These are phyloP conservation scores for Danio tinwini DNA, from an alignment of 2,797 vertebrate genomes.

Conservation along the genomic window DNA sequence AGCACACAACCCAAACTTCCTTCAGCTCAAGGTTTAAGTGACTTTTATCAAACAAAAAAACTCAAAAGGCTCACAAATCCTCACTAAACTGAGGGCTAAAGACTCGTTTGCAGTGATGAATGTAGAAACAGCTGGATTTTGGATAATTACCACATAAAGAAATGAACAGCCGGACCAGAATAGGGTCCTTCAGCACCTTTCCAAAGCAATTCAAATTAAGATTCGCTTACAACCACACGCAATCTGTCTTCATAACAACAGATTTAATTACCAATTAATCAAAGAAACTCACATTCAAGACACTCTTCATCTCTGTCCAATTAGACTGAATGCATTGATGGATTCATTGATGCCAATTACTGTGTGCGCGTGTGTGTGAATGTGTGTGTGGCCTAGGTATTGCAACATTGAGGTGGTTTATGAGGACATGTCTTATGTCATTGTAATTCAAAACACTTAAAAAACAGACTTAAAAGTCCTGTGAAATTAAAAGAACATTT, in stretches of 20 bases:
- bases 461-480: too few relatives aligned
- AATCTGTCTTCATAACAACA: constrained; percentile 77
- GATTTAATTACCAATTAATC: constrained; percentile 87
- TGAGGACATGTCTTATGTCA: too few relatives aligned
- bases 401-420: too few relatives aligned
- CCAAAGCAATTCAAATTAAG: constrained; percentile 10
- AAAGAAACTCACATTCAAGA: constrained; percentile 80
- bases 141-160: constrained; percentile 36
- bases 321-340: constrained; percentile 83
- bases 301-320: constrained; percentile 81
- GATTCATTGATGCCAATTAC: constrained; percentile 61
- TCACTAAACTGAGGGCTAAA: background rate
- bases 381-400: too few relatives aligned
- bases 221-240: background rate
- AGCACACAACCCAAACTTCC: background rate
- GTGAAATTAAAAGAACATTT: too few relatives aligned
- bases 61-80: background rate
- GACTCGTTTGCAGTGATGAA: background rate
- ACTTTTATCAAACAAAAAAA: background rate
- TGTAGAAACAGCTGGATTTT: constrained; percentile 36
- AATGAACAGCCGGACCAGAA: constrained; percentile 17
- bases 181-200: constrained; percentile 21
- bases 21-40: background rate
- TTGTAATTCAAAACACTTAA: too few relatives aligned
- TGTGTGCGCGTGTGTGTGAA: too few relatives aligned